Evolutionary conservation across 2,888 invertebrate species (phyloP).

Genomic region (Koerneria pararmatus): DNA sequence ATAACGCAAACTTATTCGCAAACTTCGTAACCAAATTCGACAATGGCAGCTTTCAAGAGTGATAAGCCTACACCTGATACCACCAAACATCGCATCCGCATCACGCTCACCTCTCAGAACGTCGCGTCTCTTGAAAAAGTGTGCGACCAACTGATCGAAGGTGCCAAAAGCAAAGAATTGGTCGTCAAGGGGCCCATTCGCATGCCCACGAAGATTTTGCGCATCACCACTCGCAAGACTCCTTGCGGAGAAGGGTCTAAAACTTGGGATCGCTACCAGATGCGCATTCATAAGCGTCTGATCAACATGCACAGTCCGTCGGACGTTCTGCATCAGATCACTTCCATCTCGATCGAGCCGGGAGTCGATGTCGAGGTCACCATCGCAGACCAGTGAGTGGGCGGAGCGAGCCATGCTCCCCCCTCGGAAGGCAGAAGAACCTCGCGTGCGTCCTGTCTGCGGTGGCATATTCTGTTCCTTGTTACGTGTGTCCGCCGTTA

Average conservation of each 20-base stretch:
- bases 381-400: conserved; percentile 64
- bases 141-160: conserved; percentile 89
- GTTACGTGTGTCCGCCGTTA: conserved; percentile 23
- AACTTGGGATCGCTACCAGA: conserved; percentile 90
- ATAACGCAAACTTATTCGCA: conserved; percentile 28
- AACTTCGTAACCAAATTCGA: conserved; percentile 40
- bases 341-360: conserved; percentile 96
- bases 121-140: conserved; percentile 97
- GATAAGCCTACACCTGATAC: conserved; percentile 48
- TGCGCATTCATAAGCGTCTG: conserved; percentile 97
- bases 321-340: conserved; percentile 98
- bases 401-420: not conserved
- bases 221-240: conserved; percentile 97
- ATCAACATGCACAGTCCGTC: conserved; percentile 97
- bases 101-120: conserved; percentile 93
- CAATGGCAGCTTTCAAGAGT: conserved; percentile 46
- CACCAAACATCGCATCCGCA: conserved; percentile 71
- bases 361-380: conserved; percentile 99
- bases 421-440: no score
- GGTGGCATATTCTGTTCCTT: conserved; percentile 22
- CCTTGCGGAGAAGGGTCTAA: conserved; percentile 99
- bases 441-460: no score
- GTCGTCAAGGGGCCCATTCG: conserved; percentile 97
- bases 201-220: conserved; percentile 94
- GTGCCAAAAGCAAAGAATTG: conserved; percentile 92